Conservation (phyloP, 2,888 invertebrate species). For the Trimorus sp. region DNA sequence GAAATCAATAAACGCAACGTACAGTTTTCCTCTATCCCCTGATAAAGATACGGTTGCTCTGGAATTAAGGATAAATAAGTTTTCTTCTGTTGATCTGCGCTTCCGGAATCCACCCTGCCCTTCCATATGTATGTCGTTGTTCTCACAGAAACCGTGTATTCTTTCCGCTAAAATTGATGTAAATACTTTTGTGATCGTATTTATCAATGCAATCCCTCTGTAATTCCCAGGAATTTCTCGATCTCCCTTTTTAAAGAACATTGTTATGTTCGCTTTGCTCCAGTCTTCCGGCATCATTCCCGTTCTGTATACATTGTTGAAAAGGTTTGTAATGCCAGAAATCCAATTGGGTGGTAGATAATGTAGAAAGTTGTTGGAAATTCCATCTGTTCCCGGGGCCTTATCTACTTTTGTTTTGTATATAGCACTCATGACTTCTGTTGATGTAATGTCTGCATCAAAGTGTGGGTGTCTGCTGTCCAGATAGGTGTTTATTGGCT, state of each 20-base stretch:
- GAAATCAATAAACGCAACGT: constrained; percentile 42
- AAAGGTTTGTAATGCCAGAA: constrained; percentile 10
- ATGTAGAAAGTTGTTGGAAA: constrained; percentile 20
- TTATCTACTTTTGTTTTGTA: constrained; percentile 4
- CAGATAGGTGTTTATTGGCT: not conserved
- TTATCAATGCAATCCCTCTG: constrained; percentile 26
- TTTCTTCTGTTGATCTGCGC: constrained; percentile 17
- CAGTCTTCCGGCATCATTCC: constrained; percentile 24
- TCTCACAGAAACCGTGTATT: constrained; percentile 12
- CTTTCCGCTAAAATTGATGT: constrained; percentile 8
- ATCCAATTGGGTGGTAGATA: constrained; percentile 23
- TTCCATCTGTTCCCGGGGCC: constrained; percentile 19
- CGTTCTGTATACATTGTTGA: constrained; percentile 12
- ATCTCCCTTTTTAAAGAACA: constrained; percentile 32
- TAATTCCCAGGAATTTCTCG: constrained; percentile 23
- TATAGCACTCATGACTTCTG: not conserved
- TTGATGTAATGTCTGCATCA: not conserved
- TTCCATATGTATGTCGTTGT: not conserved
- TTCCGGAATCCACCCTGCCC: constrained; percentile 3
- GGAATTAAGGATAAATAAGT: constrained; percentile 18
- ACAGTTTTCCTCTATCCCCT: not conserved
- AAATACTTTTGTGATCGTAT: constrained; percentile 16
- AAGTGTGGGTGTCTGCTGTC: constrained; percentile 1
- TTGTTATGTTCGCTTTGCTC: constrained; percentile 11
- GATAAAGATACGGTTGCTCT: constrained; percentile 7